Evolutionary conservation across 1,140 invertebrate genomes (phyloP), one percentile per base, ranked within the genome.

Genomic region (Metaphire vulgaris): DNA sequence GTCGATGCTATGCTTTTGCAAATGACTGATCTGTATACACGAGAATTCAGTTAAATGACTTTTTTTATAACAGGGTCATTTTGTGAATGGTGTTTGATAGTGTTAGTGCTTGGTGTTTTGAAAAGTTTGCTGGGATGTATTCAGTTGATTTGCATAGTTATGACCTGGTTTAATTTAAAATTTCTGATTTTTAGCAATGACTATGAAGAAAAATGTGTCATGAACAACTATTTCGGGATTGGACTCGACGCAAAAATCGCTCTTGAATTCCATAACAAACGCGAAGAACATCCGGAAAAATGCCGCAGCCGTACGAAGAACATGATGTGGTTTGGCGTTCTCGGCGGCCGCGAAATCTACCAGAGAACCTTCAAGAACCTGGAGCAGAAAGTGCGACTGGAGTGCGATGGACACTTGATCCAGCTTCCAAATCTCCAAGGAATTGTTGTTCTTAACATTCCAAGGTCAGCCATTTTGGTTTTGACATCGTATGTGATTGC

Each of bases 181-280:
- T n/a, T n/a, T n/a, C n/a, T n/a, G n/a, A n/a, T n/a, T n/a, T 82
- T 65, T 82, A 91, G 90, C 83, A 93, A 95, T 87, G 94, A 94
- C 1, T 97, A 95, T 85, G 92, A 92, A 80, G 96, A 98, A 86
- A 91, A 92, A 79, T 96, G 94, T 82, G 96, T 98, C 0, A 98
- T 99, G 96, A 99, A 98, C 84, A 98, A 99, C 85, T 99, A 99
- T 85, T 99, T 99, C 87, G 97, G 97, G 14, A 99, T 99, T 83
- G 97, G 97, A 16, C 94, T 99, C 69, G 97, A 99, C 88, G 97
- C 97, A 0, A 98, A 99, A 87, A 98, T 99, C 32, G 95, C 95
- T 14, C 86, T 99, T 14, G 96, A 98, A 83, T 99, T 99, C 85
- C 97, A 99, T 86, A 94, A 96, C 81, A 97, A 97, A 85, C 88